A percentile compares a stretch with the other conserved stretches of the same genome.
Evolutionary conservation across 2,888 invertebrate genomes (phyloP).

Genomic region (Brachyptera risi): DNA sequence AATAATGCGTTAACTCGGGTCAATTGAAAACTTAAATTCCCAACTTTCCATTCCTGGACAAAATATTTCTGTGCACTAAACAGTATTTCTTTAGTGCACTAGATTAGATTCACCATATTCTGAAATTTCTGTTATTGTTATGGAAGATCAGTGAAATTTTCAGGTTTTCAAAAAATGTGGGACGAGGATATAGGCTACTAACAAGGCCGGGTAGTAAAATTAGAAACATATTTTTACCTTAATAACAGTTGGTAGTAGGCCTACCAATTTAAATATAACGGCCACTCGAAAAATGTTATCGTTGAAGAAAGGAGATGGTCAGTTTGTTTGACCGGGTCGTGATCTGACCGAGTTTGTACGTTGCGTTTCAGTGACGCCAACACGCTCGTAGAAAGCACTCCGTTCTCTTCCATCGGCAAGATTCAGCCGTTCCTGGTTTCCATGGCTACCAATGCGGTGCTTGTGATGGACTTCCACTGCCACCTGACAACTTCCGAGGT

Average conservation of each 20-base stretch:
- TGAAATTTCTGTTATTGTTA: too few species aligned
- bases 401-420: constrained; percentile 82
- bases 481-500: constrained; percentile 92
- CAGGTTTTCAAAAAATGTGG: too few species aligned
- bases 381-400: constrained; percentile 82
- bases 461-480: constrained; percentile 89
- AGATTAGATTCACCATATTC: too few species aligned
- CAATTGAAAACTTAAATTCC: too few species aligned
- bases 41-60: too few species aligned
- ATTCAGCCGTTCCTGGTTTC: constrained; percentile 90
- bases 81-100: too few species aligned
- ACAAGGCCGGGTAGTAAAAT: too few species aligned
- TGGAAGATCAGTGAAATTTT: too few species aligned
- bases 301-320: background rate
- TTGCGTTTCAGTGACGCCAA: constrained; percentile 71
- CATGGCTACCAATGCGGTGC: constrained; percentile 78
- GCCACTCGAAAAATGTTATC: background rate
- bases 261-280: constrained; percentile 20
- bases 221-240: constrained; percentile 4
- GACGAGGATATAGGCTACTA: too few species aligned
- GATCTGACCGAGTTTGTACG: background rate
- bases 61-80: too few species aligned
- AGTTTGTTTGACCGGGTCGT: background rate
- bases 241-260: constrained; percentile 16
- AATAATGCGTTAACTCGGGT: too few species aligned